Evolutionary conservation across 1,140 invertebrate species (phyloP), one percentile per base, ranked within the genome.

Genomic region (Theocolax elegans): DNA sequence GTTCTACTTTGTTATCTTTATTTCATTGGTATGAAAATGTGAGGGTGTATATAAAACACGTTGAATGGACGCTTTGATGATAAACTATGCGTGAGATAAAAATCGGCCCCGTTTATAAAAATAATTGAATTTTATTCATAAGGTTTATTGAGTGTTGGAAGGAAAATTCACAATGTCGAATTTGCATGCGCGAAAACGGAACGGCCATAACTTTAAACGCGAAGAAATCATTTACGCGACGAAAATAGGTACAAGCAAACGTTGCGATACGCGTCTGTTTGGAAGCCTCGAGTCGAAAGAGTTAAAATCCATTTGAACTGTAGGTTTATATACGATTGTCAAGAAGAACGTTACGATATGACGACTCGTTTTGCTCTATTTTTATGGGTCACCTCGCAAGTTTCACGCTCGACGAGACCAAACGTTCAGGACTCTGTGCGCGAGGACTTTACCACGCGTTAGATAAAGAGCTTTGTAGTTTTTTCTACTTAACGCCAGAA

Each of bases 141-240:
- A 42, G n/a, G 29, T 44, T 25, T 25, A 31, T 40, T 25, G 40
- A 31, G n/a, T 15, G 17, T 15, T 58, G 46, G 27, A 31, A 17
- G 40, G 65, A 59, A 67, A 59, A 40, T 9, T 19, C 65, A 21
- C 59, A 59, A 49, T 40, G 54, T 59, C 65, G 54, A 46, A 6
- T 46, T 35, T 35, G 31, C 4, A 35, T 6, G 31, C 31, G 4
- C 31, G 31, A 35, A 35, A 35, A 56, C 64, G 31, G 51, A 66
- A 56, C 64, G 19, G 51, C 51, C 51, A 56, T 66, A 66, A 65
- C 63, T 54, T 65, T 38, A 49, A 54, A 38, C 48, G 40, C 25
- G 40, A 38, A 49, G 42, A 46, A 58, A 67, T 59, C 29, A 67
- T 58, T 58, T 27, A 51, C 42, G 19, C 40, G 54, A 67, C 65